Base-by-base conservation (phyloP, 2,888 invertebrate genomes). In the Osmoderma eremita region DNA sequence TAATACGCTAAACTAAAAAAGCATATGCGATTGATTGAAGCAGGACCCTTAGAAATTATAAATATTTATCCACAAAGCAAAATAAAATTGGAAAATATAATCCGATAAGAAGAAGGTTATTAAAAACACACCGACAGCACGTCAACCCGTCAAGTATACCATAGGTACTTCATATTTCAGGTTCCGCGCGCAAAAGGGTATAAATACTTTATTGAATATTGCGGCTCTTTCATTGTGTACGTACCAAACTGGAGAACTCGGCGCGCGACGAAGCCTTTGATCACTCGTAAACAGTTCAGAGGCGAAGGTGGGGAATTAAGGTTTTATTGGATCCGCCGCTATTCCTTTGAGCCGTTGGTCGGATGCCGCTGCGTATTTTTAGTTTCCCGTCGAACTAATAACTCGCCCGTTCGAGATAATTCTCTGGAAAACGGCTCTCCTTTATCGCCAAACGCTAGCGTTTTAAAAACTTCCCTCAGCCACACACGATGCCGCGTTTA, bases 261-360 rank as follows among this genome's bases (percentile, higher is more conserved):
- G 13, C 4, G 20, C 10, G 24, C 10, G 20, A 18, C 18, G 50
- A 58, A 63, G 45, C 69, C 64, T 69, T 69, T 69, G 69, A 69
- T 67, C 68, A 63, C 65, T 63, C 56, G 42, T 68, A 66, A 70
- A 68, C 70, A 63, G 63, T 61, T 66, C 64, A 51, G 58, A 68
- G 68, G 62, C 64, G 67, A 67, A 67, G 64, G 68, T 66, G 30
- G 30, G 30, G 30, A 30, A 67, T 68, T 68, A 67, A 39, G 45
- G 61, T 58, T 56, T 67, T 69, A 68, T 68, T 63, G 56, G 56
- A 58, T 67, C 41, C 18, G 42, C 15, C 6, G 63, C 63, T 63
- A 41, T 51, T 18, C 38, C 41, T 48, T 63, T 45, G 42, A 63
- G 8, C 15, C 15, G 24, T 15, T 10, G 24, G 53, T 24, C 41